Evolutionary conservation across 2,113 vertebrate genomes (phyloP).

Genomic region (Taxidea taxus): DNA sequence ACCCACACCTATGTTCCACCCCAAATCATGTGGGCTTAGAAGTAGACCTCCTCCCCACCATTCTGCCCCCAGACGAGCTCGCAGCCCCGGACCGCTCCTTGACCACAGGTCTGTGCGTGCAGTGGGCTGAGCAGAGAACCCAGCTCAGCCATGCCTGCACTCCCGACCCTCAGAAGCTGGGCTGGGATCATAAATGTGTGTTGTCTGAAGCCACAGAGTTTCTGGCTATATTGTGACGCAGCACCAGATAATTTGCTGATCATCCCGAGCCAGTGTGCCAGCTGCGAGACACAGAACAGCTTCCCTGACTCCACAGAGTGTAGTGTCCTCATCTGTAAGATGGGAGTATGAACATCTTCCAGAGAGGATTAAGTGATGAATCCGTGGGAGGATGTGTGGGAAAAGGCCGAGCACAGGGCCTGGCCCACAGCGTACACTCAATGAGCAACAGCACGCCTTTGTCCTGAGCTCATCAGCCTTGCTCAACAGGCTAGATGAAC

Average conservation of each 20-base stretch:
- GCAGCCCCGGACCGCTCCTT: neutral
- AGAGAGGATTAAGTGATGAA: neutral
- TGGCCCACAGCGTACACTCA: neutral
- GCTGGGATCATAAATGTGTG: neutral
- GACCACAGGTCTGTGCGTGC: neutral
- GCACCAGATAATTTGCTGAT: neutral
- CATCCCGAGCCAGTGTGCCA: neutral
- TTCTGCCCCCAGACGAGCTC: neutral
- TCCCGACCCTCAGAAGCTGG: neutral
- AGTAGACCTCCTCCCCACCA: neutral
- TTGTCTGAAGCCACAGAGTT: neutral
- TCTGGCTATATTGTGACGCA: accelerated
- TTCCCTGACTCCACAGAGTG: neutral
- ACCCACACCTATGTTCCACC: neutral
- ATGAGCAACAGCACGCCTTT: too few species aligned
- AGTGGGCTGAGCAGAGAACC: neutral
- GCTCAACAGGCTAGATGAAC: neutral
- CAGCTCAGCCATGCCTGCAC: neutral
- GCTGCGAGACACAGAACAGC: neutral
- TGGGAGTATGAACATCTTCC: too few species aligned
- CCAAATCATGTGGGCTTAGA: neutral
- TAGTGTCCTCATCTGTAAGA: neutral
- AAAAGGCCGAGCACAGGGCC: neutral
- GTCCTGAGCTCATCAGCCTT: neutral
- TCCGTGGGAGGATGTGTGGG: neutral